Percentiles rank a stretch among this genome's conserved stretches.
These are phyloP conservation scores for Gonatopus flavifemur DNA, from an alignment of 1,140 invertebrate genomes.

Conservation along the genomic window DNA sequence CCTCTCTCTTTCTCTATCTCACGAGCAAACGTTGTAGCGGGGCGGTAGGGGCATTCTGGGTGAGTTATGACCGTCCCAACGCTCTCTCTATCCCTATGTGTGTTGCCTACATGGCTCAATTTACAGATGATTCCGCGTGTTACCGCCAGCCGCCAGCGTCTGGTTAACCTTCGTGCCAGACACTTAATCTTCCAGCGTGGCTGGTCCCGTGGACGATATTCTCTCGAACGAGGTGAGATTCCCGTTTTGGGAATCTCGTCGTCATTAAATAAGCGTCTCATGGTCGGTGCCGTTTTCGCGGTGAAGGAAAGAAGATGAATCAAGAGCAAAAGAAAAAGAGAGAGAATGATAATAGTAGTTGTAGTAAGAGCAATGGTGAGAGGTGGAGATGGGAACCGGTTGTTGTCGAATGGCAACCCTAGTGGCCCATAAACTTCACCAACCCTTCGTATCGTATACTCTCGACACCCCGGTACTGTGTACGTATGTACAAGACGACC, in stretches of 20 bases:
- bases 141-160: conserved; percentile 54
- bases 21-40: conserved; percentile 20
- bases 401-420: conserved; percentile 35
- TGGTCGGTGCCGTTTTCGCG: conserved; percentile 1
- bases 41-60: conserved; percentile 27
- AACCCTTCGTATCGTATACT: conserved; percentile 24
- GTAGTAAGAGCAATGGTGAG: conserved; percentile 19
- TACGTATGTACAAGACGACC: conserved; percentile 24
- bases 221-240: conserved; percentile 29
- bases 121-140: conserved; percentile 64
- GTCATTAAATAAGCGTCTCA: conserved; percentile 33
- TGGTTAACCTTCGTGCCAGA: conserved; percentile 54
- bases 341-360: conserved; percentile 1
- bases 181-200: conserved; percentile 61
- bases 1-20: no score
- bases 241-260: conserved; percentile 31
- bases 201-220: conserved; percentile 28
- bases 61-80: conserved; percentile 55
- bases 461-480: conserved; percentile 13
- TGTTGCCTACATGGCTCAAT: conserved; percentile 58
- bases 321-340: conserved; percentile 11
- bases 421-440: conserved; percentile 49
- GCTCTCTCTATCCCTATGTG: no score
- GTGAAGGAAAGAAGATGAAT: not conserved
- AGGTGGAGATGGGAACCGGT: conserved; percentile 7